A percentile compares a stretch with the other conserved stretches of the same genome.
These are phyloP conservation scores for Drosophila suboccidentalis DNA, from an alignment of 2,888 invertebrate species.

Conservation along the genomic window DNA sequence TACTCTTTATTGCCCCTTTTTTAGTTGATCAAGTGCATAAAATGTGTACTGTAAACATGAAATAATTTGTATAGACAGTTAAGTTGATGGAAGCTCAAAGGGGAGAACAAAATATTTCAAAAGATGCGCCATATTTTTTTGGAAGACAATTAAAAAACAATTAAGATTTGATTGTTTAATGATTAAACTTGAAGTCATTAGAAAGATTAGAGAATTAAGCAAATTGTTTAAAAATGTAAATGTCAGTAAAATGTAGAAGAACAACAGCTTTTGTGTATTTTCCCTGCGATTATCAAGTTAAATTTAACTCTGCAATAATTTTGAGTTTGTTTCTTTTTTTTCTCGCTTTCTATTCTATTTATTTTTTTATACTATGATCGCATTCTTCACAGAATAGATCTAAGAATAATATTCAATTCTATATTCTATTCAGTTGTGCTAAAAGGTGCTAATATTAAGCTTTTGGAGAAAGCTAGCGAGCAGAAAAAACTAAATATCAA, in stretches of 20 bases:
- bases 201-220: not conserved
- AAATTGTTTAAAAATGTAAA: slow-evolving; percentile 5
- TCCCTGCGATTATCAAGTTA: not conserved
- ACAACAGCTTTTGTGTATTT: not conserved
- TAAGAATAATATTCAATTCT: slow-evolving; percentile 22
- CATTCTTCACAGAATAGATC: not conserved
- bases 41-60: not conserved
- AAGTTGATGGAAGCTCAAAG: not conserved
- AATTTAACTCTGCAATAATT: slow-evolving; percentile 3
- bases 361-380: not conserved
- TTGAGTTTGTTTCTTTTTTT: not conserved
- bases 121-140: not conserved
- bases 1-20: too few species aligned
- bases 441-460: slow-evolving; percentile 38
- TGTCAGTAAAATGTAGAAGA: not conserved
- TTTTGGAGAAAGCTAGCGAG: slow-evolving; percentile 53
- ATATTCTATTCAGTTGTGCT: slow-evolving; percentile 11
- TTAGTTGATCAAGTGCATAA: too few species aligned
- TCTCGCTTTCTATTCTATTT: slow-evolving; percentile 5
- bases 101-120: not conserved
- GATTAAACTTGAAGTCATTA: not conserved
- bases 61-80: not conserved
- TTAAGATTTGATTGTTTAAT: not conserved
- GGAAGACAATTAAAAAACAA: slow-evolving; percentile 5
- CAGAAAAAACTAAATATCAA: slow-evolving; percentile 26